Percentiles rank a stretch among this genome's conserved stretches.
Conservation (phyloP, 1,140 invertebrate species). For the Cotesia chilonis region DNA sequence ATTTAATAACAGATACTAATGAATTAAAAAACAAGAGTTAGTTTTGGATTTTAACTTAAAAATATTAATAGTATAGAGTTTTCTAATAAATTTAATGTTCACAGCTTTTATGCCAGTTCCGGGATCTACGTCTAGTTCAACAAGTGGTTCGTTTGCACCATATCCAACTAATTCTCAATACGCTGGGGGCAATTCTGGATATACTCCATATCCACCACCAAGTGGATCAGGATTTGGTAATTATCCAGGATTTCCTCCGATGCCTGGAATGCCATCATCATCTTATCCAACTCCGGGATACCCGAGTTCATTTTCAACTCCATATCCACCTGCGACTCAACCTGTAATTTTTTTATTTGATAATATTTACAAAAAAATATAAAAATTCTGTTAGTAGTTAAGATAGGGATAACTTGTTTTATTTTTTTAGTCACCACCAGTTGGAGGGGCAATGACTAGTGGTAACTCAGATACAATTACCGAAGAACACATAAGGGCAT, state of each 20-base stretch:
- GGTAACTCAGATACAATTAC: slow-evolving; percentile 82
- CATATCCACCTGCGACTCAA: slow-evolving; percentile 50
- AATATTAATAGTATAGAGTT: slow-evolving; percentile 11
- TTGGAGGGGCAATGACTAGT: slow-evolving; percentile 59
- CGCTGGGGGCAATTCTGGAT: slow-evolving; percentile 45
- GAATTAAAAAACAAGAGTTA: not conserved
- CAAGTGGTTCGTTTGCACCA: slow-evolving; percentile 48
- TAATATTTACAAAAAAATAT: slow-evolving; percentile 33
- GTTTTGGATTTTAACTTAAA: not conserved
- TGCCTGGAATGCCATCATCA: slow-evolving; percentile 35
- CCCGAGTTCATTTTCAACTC: slow-evolving; percentile 52
- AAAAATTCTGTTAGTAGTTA: slow-evolving; percentile 37
- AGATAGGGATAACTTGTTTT: not conserved
- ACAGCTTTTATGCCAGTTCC: slow-evolving; percentile 74
- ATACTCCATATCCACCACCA: slow-evolving; percentile 56
- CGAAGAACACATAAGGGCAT: slow-evolving; percentile 94
- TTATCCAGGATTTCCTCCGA: slow-evolving; percentile 40
- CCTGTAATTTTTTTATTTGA: slow-evolving; percentile 52
- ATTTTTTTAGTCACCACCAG: slow-evolving; percentile 58
- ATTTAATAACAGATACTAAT: too few relatives aligned
- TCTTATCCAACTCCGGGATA: slow-evolving; percentile 47
- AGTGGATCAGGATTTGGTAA: slow-evolving; percentile 28
- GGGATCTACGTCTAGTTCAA: slow-evolving; percentile 48
- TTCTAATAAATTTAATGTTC: slow-evolving; percentile 36
- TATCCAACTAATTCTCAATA: slow-evolving; percentile 55